Evolutionary conservation across 2,113 vertebrate genomes (phyloP).

Genomic region (Festucalex cinctus): DNA sequence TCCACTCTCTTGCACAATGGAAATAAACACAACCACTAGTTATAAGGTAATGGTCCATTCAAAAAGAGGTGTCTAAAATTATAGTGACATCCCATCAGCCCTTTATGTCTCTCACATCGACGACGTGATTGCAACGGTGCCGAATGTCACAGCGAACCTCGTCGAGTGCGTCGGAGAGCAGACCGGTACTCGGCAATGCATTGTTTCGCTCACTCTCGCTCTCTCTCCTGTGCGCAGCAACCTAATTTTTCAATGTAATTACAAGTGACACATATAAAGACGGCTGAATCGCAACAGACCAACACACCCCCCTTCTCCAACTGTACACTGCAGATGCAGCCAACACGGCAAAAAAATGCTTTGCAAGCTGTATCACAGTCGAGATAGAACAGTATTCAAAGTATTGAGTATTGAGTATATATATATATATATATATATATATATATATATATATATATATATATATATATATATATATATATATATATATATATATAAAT

Average conservation of each 20-base stretch:
- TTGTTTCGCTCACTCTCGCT: not conserved
- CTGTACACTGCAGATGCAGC: conserved; percentile 14
- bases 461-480: too few relatives aligned
- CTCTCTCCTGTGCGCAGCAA: conserved; percentile 24
- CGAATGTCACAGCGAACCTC: conserved; percentile 13
- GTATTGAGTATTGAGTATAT: too few relatives aligned
- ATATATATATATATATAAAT: too few relatives aligned
- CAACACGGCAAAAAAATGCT: conserved; percentile 3
- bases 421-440: too few relatives aligned
- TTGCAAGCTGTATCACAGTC: conserved; percentile 3
- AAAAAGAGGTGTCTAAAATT: conserved; percentile 20
- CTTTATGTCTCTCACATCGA: conserved; percentile 20
- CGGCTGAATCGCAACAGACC: conserved; percentile 50
- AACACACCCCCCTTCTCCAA: conserved; percentile 44
- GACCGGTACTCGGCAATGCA: conserved; percentile 1
- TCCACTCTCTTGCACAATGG: not conserved
- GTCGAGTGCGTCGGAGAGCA: not conserved
- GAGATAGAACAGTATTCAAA: too few relatives aligned
- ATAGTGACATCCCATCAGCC: conserved; percentile 26
- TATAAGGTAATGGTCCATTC: conserved; percentile 10
- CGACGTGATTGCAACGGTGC: conserved; percentile 32
- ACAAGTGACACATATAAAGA: conserved; percentile 57
- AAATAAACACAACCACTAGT: not conserved
- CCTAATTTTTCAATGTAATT: conserved; percentile 55
- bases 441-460: not conserved